These are phyloP conservation scores for Leucoraja ocellata DNA, from an alignment of 2,797 vertebrate genomes.

Conservation along the genomic window DNA sequence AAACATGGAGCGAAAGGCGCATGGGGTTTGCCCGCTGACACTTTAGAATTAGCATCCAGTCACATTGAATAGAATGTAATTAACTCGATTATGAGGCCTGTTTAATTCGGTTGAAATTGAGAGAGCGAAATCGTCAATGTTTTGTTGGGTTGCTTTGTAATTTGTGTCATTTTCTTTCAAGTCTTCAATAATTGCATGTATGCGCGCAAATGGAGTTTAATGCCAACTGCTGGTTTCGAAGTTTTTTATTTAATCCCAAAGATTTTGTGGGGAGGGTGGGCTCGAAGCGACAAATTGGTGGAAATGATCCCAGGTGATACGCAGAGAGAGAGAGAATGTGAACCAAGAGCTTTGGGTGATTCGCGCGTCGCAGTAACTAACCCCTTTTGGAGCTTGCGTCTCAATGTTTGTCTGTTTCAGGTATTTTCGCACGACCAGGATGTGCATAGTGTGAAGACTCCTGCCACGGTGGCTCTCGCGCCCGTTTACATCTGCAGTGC, in stretches of 20 bases:
- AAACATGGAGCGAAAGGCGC: neutral
- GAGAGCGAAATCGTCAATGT: conserved; percentile 39
- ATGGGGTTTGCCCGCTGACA: conserved; percentile 41
- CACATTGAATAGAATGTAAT: conserved; percentile 47
- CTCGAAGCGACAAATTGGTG: neutral
- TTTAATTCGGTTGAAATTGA: conserved; percentile 42
- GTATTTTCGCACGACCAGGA: conserved; percentile 72
- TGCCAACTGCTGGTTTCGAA: conserved; percentile 23
- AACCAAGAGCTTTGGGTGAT: neutral
- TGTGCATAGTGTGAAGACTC: conserved; percentile 56
- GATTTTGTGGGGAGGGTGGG: neutral
- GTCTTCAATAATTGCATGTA: conserved; percentile 43
- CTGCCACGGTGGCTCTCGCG: conserved; percentile 51
- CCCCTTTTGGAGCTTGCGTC: neutral
- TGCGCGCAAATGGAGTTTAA: conserved; percentile 38
- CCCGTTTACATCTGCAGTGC: conserved; percentile 64
- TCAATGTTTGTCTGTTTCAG: conserved; percentile 54
- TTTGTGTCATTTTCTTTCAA: conserved; percentile 46
- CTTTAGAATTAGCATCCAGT: conserved; percentile 46
- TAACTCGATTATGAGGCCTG: conserved; percentile 46
- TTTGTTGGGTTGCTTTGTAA: conserved; percentile 41
- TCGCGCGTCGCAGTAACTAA: neutral
- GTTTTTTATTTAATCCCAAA: neutral
- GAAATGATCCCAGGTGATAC: neutral
- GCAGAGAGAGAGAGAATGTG: neutral